Evolutionary conservation across 1,140 invertebrate species (phyloP).

Genomic region (Harlomillsia oculata): DNA sequence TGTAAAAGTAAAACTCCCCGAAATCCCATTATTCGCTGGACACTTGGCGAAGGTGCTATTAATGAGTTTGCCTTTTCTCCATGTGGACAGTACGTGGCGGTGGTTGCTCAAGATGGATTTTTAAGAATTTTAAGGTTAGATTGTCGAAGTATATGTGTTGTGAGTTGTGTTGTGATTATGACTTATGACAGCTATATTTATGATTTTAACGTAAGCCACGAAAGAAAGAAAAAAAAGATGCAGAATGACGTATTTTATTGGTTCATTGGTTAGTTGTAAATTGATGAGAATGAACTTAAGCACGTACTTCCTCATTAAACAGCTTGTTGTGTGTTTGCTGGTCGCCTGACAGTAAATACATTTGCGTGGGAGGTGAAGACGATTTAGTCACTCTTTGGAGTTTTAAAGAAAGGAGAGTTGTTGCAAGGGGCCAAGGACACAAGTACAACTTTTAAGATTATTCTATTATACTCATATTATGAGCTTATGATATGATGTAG

Average conservation of each 20-base stretch:
- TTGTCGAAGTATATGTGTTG: not conserved
- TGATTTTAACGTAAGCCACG: no score
- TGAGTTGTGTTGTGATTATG: no score
- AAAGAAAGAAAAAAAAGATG: not conserved
- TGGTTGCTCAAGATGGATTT: conserved; percentile 92
- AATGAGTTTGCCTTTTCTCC: conserved; percentile 98
- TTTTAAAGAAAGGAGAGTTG: conserved; percentile 79
- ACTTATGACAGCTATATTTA: no score
- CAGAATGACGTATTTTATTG: not conserved
- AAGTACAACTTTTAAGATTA: no score
- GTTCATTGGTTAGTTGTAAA: not conserved
- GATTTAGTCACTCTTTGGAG: conserved; percentile 98
- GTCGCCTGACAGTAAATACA: conserved; percentile 91
- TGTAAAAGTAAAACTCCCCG: conserved; percentile 93
- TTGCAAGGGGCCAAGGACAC: conserved; percentile 85
- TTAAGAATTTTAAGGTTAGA: conserved; percentile 76
- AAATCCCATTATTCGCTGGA: conserved; percentile 85
- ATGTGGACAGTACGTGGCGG: conserved; percentile 80
- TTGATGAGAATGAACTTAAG: no score
- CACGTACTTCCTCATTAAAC: conserved; percentile 91
- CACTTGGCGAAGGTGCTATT: conserved; percentile 71
- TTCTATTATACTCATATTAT: no score
- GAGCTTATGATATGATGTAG: no score
- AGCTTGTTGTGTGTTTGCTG: conserved; percentile 65
- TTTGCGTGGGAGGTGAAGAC: conserved; percentile 96